Percentiles rank a stretch among this genome's conserved stretches.
Conservation (phyloP, 2,113 vertebrate species). For the Arvicanthis niloticus region DNA sequence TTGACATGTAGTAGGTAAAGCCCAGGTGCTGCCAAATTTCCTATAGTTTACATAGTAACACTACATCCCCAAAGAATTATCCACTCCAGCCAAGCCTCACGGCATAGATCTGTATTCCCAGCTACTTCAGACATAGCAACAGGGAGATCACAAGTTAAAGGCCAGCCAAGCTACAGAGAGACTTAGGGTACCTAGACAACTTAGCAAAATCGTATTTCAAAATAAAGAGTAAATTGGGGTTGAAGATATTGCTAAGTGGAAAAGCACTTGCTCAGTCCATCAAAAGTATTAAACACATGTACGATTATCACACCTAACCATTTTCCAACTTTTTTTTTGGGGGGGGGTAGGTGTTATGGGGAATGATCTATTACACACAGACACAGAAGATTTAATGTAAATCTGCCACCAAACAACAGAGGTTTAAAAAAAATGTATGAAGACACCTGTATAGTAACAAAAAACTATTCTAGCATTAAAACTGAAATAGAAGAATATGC, state of each 20-base stretch:
- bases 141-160: neutral
- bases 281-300: neutral
- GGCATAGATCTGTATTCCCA: neutral
- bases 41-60: neutral
- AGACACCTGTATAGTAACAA: neutral
- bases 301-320: neutral
- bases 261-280: neutral
- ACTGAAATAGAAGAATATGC: neutral
- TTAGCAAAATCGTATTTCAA: neutral
- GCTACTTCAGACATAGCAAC: neutral
- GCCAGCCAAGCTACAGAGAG: neutral
- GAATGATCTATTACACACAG: neutral
- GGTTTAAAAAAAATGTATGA: constrained; percentile 2
- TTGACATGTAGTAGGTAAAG: neutral
- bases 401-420: neutral
- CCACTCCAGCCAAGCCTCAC: neutral
- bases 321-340: neutral
- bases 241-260: neutral
- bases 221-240: neutral
- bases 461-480: constrained; percentile 4
- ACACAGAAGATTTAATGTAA: neutral
- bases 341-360: too few relatives aligned
- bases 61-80: neutral
- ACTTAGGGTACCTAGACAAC: neutral
- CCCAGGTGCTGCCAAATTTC: neutral